A percentile compares a stretch with the other conserved stretches of the same genome.
These are phyloP conservation scores for Dromius quadrimaculatus DNA, from an alignment of 2,888 invertebrate species.

Conservation along the genomic window DNA sequence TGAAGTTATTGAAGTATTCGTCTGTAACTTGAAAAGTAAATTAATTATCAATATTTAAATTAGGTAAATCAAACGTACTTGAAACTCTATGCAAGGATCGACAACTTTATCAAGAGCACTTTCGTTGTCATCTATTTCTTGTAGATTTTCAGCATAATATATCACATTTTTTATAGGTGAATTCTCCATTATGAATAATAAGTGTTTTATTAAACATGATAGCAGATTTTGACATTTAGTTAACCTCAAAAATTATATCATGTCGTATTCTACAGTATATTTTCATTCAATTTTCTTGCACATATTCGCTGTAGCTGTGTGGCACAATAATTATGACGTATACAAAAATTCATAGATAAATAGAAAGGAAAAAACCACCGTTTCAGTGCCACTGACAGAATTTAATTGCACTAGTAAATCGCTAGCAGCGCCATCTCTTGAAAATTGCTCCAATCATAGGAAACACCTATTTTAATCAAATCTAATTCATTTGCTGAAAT, in stretches of 20 bases:
- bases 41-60: slow-evolving; percentile 32
- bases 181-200: slow-evolving; percentile 31
- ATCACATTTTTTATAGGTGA: slow-evolving; percentile 16
- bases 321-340: too few relatives aligned
- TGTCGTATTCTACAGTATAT: background rate
- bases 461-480: too few relatives aligned
- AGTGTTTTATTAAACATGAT: slow-evolving; percentile 34
- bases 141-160: slow-evolving; percentile 35
- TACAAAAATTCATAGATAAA: too few relatives aligned
- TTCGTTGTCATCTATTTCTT: slow-evolving; percentile 28
- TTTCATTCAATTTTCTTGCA: too few relatives aligned
- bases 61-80: slow-evolving; percentile 33
- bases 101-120: slow-evolving; percentile 33
- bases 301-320: too few relatives aligned
- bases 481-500: too few relatives aligned
- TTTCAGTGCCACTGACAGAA: too few relatives aligned
- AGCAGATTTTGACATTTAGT: slow-evolving; percentile 44
- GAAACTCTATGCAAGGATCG: slow-evolving; percentile 40
- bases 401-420: too few relatives aligned
- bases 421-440: too few relatives aligned
- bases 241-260: slow-evolving; percentile 45
- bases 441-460: too few relatives aligned
- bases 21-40: slow-evolving; percentile 30
- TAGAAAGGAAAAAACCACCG: too few relatives aligned
- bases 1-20: slow-evolving; percentile 11